A percentile compares a stretch with the other conserved stretches of the same genome.
phyloP scores from a whole-genome alignment of 1,140 invertebrate genomes.

The Lucilia cuprina region DNA sequence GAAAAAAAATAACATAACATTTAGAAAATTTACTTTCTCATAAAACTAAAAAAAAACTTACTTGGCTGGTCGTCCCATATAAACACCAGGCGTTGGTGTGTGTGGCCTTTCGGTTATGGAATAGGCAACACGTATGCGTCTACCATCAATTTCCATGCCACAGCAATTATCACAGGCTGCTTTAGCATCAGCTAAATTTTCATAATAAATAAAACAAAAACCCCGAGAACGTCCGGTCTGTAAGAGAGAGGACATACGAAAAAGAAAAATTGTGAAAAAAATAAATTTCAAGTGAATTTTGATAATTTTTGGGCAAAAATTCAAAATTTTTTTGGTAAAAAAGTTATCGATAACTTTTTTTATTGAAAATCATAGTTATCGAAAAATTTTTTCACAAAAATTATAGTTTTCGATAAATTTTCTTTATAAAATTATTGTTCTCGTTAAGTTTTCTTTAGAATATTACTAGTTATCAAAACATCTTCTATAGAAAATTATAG shows the following conservation, averaged over 20 bases:
- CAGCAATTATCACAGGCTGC: conserved; percentile 92
- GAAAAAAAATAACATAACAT: background rate
- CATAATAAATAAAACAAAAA: conserved; percentile 97
- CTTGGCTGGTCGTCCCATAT: conserved; percentile 91
- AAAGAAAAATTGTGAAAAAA: background rate
- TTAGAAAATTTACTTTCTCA: background rate
- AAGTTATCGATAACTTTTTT: no score
- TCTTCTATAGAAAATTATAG: no score
- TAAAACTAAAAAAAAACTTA: conserved; percentile 36
- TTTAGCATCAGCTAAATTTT: conserved; percentile 87
- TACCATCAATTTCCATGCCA: conserved; percentile 93
- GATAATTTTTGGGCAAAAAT: no score
- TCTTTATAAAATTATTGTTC: no score
- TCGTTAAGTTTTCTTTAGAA: no score
- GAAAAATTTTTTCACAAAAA: no score
- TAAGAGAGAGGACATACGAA: no score
- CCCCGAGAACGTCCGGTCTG: conserved; percentile 88
- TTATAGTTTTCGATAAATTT: no score
- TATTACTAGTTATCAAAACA: no score
- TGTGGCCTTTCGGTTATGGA: conserved; percentile 97
- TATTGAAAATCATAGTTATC: no score
- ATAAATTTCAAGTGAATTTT: no score
- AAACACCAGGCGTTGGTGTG: conserved; percentile 97
- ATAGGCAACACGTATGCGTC: conserved; percentile 93
- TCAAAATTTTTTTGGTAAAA: no score